Conservation (phyloP, 1,140 invertebrate genomes). For the Odontomachus brunneus region DNA sequence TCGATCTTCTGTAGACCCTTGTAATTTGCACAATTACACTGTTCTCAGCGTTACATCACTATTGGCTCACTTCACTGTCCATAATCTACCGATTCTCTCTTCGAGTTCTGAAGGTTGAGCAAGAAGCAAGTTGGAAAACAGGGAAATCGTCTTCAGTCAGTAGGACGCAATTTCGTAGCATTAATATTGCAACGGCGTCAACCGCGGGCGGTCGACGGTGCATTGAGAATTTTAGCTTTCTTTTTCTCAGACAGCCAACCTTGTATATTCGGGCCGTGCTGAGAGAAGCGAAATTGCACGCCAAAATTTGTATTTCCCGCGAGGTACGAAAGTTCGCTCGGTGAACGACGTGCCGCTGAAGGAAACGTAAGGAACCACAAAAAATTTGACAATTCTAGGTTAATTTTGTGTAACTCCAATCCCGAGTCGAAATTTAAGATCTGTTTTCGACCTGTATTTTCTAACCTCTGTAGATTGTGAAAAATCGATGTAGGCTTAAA, state of each 20-base stretch:
- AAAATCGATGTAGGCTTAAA: too few relatives aligned
- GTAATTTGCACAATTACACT: too few relatives aligned
- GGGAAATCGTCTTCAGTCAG: too few relatives aligned
- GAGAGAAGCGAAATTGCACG: conserved; percentile 5
- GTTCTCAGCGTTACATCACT: not conserved
- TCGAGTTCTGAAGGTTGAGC: not conserved
- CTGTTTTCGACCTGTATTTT: too few relatives aligned
- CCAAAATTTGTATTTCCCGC: conserved; percentile 16
- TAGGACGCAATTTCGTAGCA: conserved; percentile 33
- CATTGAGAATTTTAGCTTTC: conserved; percentile 24
- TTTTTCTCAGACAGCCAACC: not conserved
- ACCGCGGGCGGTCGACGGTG: not conserved
- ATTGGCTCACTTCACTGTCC: not conserved
- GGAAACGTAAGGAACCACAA: not conserved
- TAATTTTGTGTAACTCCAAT: not conserved
- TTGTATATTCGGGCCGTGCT: not conserved
- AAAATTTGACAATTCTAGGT: not conserved
- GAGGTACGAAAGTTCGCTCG: not conserved
- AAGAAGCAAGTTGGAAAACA: not conserved
- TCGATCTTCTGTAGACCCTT: not conserved
- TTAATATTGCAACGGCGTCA: conserved; percentile 43
- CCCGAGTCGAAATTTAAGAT: too few relatives aligned
- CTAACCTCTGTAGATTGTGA: too few relatives aligned
- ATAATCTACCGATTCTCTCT: conserved; percentile 12
- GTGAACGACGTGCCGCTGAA: not conserved